Evolutionary conservation across 2,888 invertebrate genomes (phyloP), one percentile per base, ranked within the genome.

Genomic region (Nomada fabriciana): DNA sequence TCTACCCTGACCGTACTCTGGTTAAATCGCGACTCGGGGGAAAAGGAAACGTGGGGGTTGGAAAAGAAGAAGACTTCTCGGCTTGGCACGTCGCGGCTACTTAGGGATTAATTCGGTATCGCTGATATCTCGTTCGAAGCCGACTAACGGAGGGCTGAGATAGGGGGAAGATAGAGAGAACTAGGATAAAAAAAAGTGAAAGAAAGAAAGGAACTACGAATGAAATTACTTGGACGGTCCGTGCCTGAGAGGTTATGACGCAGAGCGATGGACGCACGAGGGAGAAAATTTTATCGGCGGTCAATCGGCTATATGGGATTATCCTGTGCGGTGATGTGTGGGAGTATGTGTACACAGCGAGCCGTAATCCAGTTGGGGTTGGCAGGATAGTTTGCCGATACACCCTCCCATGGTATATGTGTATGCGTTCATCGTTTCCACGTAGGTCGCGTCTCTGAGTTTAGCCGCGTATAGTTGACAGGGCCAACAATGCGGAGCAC

Each of bases 311-410:
- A 86, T 88, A 87, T 86, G 77, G 89, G 90, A 89, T 90, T 90
- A 90, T 90, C 82, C 73, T 15, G 79, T 68, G 88, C 78, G 84
- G 72, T 53, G 70, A 83, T 71, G 87, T 64, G 76, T 79, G 52
- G 53, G 70, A 73, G 85, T 84, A 76, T 87, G 85, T 87, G 86
- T 82, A 83, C 85, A 86, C 80, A 77, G 76, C 82, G 83, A 80
- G 83, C 76, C 84, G 86, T 91, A 91, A 91, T 91, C 91, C 88
- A 89, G 90, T 91, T 90, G 89, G 86, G 87, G 86, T 86, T 83
- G 85, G 83, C 84, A 61, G 25, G 80, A 88, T 88, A 89, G 90
- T 90, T 88, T 83, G 83, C 81, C 85, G 84, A 89, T 85, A 84
- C 83, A 86, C 69, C 73, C 43, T 43, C 20, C 15, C 5, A 23